A percentile compares a stretch with the other conserved stretches of the same genome.
These are phyloP conservation scores for Ceratoteleas bidentatus DNA, from an alignment of 1,140 invertebrate genomes.

Conservation along the genomic window DNA sequence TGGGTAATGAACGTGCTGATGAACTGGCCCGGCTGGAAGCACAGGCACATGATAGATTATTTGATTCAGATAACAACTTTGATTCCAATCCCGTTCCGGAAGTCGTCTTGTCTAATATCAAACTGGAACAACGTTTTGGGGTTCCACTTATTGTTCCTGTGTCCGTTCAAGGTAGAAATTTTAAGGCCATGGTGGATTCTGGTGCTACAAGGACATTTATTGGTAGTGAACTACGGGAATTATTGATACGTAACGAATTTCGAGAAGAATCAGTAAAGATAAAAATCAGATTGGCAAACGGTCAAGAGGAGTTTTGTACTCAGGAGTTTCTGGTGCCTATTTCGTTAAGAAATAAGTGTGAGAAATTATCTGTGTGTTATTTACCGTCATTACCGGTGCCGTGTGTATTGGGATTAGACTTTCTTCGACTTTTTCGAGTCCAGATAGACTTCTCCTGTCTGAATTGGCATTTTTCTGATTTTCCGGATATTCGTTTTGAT, in stretches of 20 bases:
- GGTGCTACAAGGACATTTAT: constrained; percentile 1
- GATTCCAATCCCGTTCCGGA: neutral
- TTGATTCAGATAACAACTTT: neutral
- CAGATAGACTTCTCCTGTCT: neutral
- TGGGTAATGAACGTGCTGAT: neutral
- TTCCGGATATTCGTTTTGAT: neutral
- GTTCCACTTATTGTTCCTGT: neutral
- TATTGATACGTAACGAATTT: neutral
- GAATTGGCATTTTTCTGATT: neutral
- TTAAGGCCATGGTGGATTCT: neutral
- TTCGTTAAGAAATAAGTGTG: neutral
- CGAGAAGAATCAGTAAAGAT: neutral
- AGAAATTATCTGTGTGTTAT: neutral
- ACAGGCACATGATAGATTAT: neutral
- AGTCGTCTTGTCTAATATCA: neutral
- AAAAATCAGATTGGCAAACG: neutral
- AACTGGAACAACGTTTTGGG: neutral
- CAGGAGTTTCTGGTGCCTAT: neutral
- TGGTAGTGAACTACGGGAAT: neutral
- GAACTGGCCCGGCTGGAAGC: neutral
- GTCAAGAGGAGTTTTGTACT: neutral
- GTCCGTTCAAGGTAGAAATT: neutral
- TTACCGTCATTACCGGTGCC: neutral
- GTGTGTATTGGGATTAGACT: constrained; percentile 9
- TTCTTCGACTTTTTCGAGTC: neutral